phyloP scores from a whole-genome alignment of 2,797 vertebrate species.

The Pantherophis vulpinus region DNA sequence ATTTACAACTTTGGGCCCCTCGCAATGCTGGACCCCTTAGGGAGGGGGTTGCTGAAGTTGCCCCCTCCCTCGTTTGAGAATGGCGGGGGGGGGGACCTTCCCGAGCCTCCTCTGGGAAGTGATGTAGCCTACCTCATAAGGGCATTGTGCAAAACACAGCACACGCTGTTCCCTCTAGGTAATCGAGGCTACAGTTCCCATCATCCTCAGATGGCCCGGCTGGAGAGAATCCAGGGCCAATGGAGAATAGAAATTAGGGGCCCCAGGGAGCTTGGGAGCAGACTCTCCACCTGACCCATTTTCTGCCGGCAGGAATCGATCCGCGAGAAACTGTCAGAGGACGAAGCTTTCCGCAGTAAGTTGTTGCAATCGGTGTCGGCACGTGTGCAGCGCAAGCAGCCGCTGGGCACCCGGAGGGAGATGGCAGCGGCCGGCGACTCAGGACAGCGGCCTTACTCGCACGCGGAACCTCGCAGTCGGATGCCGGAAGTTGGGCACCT shows the following conservation, averaged over 20 bases:
- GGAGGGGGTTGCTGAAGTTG: not conserved
- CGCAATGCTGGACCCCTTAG: too few species aligned
- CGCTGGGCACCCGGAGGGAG: slow-evolving; percentile 55
- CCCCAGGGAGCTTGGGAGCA: not conserved
- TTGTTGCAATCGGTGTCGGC: slow-evolving; percentile 75
- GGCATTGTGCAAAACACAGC: not conserved
- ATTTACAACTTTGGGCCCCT: too few species aligned
- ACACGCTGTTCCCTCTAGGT: too few species aligned
- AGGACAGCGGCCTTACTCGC: not conserved
- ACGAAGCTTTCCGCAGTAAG: slow-evolving; percentile 74
- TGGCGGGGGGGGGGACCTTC: too few species aligned
- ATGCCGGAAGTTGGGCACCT: accelerated
- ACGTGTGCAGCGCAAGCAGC: slow-evolving; percentile 76
- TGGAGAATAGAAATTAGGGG: too few species aligned
- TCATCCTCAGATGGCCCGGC: not conserved
- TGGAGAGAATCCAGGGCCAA: too few species aligned
- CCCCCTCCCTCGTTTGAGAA: not conserved
- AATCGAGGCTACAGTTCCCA: too few species aligned
- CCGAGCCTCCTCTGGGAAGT: too few species aligned
- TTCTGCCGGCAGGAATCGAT: slow-evolving; percentile 76
- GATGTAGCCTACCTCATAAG: too few species aligned
- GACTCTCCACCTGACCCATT: not conserved
- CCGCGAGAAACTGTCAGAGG: slow-evolving; percentile 82
- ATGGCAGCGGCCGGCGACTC: not conserved
- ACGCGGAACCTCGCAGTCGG: accelerated